phyloP scores from a whole-genome alignment of 2,113 vertebrate species.

The Coryphaenoides rupestris region DNA sequence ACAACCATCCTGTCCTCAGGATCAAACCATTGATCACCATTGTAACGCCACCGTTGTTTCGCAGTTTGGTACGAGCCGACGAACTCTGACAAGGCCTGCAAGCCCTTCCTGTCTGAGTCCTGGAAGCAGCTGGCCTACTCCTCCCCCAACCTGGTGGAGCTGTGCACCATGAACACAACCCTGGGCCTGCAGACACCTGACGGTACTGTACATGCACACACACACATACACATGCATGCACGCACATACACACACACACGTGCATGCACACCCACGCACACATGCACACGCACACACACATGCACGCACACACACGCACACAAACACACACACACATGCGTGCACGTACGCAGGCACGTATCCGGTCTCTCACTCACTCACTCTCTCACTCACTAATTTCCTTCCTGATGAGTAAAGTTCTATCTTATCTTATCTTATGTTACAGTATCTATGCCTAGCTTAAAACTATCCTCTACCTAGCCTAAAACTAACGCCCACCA shows the following conservation, averaged over 20 bases:
- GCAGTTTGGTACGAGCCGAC: constrained; percentile 90
- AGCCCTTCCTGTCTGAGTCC: constrained; percentile 84
- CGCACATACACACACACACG: background rate
- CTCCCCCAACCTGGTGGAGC: constrained; percentile 84
- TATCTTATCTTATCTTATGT: too few species aligned
- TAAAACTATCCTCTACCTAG: background rate
- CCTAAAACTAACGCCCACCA: background rate
- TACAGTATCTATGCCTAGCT: too few species aligned
- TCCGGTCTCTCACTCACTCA: too few species aligned
- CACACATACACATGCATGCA: background rate
- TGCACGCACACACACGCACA: background rate
- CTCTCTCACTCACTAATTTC: too few species aligned
- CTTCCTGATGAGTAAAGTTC: too few species aligned
- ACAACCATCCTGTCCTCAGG: too few species aligned
- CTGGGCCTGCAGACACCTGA: constrained; percentile 75
- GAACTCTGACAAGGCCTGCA: constrained; percentile 80
- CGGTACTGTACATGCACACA: constrained; percentile 62
- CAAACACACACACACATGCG: too few species aligned
- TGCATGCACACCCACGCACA: background rate
- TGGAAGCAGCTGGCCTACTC: constrained; percentile 82
- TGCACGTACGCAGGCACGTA: too few species aligned
- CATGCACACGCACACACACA: background rate
- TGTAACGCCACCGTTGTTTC: constrained; percentile 21
- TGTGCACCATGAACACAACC: constrained; percentile 79
- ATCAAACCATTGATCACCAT: background rate